A percentile compares a stretch with the other conserved stretches of the same genome.
These are phyloP conservation scores for Cerastis rubricosa DNA, from an alignment of 2,888 invertebrate genomes.

Conservation along the genomic window DNA sequence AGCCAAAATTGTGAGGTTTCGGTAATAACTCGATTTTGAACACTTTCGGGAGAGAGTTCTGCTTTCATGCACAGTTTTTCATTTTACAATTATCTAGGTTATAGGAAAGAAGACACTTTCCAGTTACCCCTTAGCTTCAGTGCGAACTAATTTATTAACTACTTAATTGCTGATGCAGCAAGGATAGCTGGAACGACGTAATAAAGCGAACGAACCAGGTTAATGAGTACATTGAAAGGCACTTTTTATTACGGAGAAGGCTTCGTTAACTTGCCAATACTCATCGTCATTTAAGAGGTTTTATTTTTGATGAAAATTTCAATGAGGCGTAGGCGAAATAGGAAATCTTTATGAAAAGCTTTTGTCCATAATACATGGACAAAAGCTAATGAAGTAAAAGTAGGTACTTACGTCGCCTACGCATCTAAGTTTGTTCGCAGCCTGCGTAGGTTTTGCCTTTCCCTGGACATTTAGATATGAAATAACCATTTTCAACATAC, in stretches of 20 bases:
- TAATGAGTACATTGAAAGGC: not conserved
- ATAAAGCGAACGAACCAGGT: not conserved
- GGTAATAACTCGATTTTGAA: not conserved
- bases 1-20: not conserved
- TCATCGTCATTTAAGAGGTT: not conserved
- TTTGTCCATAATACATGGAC: not conserved
- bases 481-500: not conserved
- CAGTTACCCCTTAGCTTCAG: not conserved
- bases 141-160: slow-evolving; percentile 11
- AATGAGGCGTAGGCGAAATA: not conserved
- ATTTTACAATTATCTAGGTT: not conserved
- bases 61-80: not conserved
- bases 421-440: not conserved
- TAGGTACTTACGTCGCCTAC: not conserved
- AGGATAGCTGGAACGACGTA: slow-evolving; percentile 13
- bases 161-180: slow-evolving; percentile 6
- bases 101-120: not conserved
- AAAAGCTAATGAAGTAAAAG: not conserved
- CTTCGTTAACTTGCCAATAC: not conserved
- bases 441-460: not conserved
- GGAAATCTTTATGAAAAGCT: not conserved
- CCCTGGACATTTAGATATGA: not conserved
- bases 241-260: not conserved
- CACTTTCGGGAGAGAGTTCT: not conserved
- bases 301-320: not conserved